Base-by-base conservation (phyloP, 2,797 vertebrate genomes). In the Cyclopterus lumpus region DNA sequence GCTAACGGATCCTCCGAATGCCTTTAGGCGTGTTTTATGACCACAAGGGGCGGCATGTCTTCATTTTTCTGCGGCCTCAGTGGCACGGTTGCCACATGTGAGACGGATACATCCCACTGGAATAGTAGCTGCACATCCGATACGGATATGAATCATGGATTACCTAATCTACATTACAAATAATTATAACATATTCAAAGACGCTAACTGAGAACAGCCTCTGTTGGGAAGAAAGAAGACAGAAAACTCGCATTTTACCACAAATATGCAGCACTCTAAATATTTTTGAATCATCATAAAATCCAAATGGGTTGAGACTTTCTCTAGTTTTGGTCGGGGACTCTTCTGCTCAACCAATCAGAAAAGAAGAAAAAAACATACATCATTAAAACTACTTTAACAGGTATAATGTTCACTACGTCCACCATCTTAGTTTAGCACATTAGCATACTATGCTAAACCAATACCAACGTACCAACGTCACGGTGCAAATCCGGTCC, bases 61-160 rank as follows among this genome's bases (percentile, higher is more conserved):
- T 73, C 57, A 24, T 85, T 85, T 86, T 53, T 15, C 63, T 79
- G 77, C 7, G 59, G 74, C 75, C 42, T 67, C 11, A 1, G 12
- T 79, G 73, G 82, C 57, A 30, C 10, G 44, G 16, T 71, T 46
- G 72, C 60, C 71, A 71, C 78, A 73, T 81, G 69, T 78, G 66
- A 76, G 77, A 30, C 5, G 14, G 59, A 6, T 61, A 61, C 53
- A 51, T 88, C 75, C 63, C 70, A 7, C 59, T 68, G 64, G 55
- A 83, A 44, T 8, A 55, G 48, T 11, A 22, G 46, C 48, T 46
- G 28, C 40, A 44, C 73, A 40, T 20, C n/a, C n/a, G 6, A 30
- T 57, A 16, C 30, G n/a, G 22, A 65, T n/a, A n/a, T 48, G 5
- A 71, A 72, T 46, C 11, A 51, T 1, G 68, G 6, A 58, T 57